Percentiles rank a stretch among this genome's conserved stretches.
These are phyloP conservation scores for Spinus pinus DNA, from an alignment of 2,797 vertebrate genomes.

Conservation along the genomic window DNA sequence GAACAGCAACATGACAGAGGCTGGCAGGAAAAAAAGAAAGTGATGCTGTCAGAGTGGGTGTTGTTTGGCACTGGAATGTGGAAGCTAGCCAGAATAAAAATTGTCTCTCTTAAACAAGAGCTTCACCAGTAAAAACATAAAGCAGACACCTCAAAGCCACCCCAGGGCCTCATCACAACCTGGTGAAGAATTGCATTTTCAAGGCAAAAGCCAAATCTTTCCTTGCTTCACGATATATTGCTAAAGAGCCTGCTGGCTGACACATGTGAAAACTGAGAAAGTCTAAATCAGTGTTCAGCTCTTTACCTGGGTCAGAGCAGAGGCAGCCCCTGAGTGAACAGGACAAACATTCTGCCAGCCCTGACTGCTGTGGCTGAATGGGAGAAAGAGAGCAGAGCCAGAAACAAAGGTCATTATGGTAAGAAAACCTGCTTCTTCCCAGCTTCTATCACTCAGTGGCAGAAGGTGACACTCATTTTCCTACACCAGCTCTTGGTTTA, in stretches of 20 bases:
- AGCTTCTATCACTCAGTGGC: neutral
- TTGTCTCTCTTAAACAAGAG: neutral
- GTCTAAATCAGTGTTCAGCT: neutral
- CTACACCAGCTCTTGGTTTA: neutral
- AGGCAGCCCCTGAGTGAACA: neutral
- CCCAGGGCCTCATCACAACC: neutral
- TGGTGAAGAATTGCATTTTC: neutral
- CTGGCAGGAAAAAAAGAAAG: conserved; percentile 2
- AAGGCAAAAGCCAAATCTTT: neutral
- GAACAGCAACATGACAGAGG: conserved; percentile 7
- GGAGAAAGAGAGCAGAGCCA: neutral
- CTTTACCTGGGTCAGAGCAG: neutral
- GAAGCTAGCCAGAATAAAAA: conserved; percentile 12
- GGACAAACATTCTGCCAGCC: neutral
- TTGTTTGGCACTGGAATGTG: neutral
- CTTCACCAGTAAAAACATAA: neutral
- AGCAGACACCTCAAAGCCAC: neutral
- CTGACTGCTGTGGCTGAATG: neutral
- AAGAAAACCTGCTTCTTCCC: neutral
- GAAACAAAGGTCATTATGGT: neutral
- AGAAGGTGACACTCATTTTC: neutral
- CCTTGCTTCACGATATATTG: neutral
- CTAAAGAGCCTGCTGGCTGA: neutral
- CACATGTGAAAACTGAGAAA: neutral
- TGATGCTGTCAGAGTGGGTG: conserved; percentile 4